phyloP scores from a whole-genome alignment of 2,888 invertebrate genomes.

The Ophraella communa region DNA sequence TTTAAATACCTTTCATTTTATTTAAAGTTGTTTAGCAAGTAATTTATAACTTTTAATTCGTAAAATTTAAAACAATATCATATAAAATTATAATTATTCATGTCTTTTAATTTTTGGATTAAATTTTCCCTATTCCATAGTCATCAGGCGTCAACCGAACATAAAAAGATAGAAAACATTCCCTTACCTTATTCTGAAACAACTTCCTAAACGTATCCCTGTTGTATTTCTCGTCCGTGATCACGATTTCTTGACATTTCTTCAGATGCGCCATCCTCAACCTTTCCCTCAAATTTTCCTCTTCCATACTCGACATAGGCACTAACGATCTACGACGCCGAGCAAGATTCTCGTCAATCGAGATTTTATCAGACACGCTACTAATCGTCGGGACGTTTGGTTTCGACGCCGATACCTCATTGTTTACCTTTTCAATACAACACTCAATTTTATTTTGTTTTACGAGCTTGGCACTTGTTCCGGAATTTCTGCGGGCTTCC shows the following conservation, averaged over 20 bases:
- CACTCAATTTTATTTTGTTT: slow-evolving; percentile 28
- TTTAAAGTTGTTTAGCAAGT: no score
- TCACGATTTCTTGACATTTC: slow-evolving; percentile 71
- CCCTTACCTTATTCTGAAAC: slow-evolving; percentile 73
- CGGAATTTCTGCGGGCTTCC: slow-evolving; percentile 28
- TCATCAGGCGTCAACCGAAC: no score
- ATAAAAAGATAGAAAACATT: neutral
- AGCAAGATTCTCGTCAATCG: slow-evolving; percentile 47
- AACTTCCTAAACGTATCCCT: slow-evolving; percentile 70
- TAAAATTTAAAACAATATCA: no score
- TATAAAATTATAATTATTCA: no score
- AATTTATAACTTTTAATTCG: no score
- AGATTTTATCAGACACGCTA: slow-evolving; percentile 32
- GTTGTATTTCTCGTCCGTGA: slow-evolving; percentile 68
- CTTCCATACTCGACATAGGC: slow-evolving; percentile 72
- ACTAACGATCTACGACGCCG: slow-evolving; percentile 49
- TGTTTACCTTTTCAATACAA: slow-evolving; percentile 27
- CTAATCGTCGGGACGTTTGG: slow-evolving; percentile 41
- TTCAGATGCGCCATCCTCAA: slow-evolving; percentile 67
- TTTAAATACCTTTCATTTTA: no score
- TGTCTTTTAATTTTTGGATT: no score
- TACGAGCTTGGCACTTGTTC: slow-evolving; percentile 19
- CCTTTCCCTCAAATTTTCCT: slow-evolving; percentile 71
- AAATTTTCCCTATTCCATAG: no score
- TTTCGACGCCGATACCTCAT: slow-evolving; percentile 22